Evolutionary conservation across 2,113 vertebrate genomes (phyloP).

Genomic region (Notiomystis cincta): DNA sequence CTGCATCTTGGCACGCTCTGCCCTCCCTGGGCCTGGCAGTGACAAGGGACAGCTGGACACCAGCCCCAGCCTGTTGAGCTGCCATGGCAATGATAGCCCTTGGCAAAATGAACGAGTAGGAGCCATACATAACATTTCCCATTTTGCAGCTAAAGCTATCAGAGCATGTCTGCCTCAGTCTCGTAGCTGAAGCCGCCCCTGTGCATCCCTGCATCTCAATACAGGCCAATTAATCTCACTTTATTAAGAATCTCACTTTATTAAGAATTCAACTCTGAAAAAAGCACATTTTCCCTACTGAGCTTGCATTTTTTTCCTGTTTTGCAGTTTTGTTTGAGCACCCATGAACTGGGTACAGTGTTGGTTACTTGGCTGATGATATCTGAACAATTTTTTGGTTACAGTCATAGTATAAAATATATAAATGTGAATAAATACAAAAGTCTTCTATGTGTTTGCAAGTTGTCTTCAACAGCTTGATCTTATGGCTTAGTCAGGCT

Average conservation of each 20-base stretch:
- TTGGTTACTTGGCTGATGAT: background rate
- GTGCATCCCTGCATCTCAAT: background rate
- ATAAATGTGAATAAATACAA: background rate
- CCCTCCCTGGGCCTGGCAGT: background rate
- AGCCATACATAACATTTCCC: background rate
- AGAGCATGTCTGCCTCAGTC: background rate
- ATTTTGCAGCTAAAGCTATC: background rate
- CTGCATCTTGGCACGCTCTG: background rate
- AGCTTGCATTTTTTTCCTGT: background rate
- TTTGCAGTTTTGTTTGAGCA: background rate
- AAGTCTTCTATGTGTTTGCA: background rate
- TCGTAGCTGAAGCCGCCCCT: background rate
- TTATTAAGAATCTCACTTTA: slow-evolving; percentile 14
- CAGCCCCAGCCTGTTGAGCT: background rate
- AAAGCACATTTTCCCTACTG: background rate
- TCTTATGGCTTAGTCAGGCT: background rate
- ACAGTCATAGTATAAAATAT: background rate
- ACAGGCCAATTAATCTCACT: slow-evolving; percentile 25
- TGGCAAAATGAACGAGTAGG: background rate
- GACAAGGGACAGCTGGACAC: background rate
- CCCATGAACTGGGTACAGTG: background rate
- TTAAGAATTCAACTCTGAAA: background rate
- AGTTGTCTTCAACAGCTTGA: background rate
- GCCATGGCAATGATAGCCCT: background rate
- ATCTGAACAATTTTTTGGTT: background rate